Evolutionary conservation across 2,888 invertebrate species (phyloP).

Genomic region (Watsonalla cultraria): DNA sequence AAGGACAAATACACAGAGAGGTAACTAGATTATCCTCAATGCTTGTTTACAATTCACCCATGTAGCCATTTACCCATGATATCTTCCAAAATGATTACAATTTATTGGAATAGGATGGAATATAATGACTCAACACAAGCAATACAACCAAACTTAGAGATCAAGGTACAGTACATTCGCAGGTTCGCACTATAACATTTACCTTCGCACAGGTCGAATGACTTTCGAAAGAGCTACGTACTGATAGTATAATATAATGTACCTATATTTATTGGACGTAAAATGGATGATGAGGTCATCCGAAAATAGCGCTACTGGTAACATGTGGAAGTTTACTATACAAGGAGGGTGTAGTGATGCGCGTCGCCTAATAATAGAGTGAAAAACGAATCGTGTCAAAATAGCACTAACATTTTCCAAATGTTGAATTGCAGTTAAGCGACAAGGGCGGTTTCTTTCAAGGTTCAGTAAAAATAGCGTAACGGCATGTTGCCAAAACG

Average conservation of each 20-base stretch:
- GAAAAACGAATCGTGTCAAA: slow-evolving; percentile 34
- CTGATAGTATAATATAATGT: slow-evolving; percentile 29
- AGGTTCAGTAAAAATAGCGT: slow-evolving; percentile 74
- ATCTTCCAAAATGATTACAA: no score
- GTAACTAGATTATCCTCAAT: not conserved
- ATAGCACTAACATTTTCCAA: slow-evolving; percentile 33
- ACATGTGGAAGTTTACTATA: slow-evolving; percentile 38
- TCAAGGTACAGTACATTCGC: not conserved
- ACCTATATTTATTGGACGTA: slow-evolving; percentile 29
- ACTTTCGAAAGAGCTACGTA: slow-evolving; percentile 35
- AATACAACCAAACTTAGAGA: no score
- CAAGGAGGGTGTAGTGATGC: slow-evolving; percentile 33
- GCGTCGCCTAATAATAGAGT: slow-evolving; percentile 34
- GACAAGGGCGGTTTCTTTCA: slow-evolving; percentile 74
- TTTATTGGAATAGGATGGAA: no score
- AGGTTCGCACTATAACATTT: slow-evolving; percentile 40
- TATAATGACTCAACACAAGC: no score
- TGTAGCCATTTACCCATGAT: no score
- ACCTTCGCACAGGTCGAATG: slow-evolving; percentile 42
- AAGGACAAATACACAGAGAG: not conserved
- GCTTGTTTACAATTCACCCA: not conserved
- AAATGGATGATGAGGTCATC: slow-evolving; percentile 54
- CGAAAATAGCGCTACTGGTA: slow-evolving; percentile 48
- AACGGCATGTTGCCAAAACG: slow-evolving; percentile 71
- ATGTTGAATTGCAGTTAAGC: slow-evolving; percentile 46